phyloP scores from a whole-genome alignment of 2,888 invertebrate genomes.

The Lasius platythorax region DNA sequence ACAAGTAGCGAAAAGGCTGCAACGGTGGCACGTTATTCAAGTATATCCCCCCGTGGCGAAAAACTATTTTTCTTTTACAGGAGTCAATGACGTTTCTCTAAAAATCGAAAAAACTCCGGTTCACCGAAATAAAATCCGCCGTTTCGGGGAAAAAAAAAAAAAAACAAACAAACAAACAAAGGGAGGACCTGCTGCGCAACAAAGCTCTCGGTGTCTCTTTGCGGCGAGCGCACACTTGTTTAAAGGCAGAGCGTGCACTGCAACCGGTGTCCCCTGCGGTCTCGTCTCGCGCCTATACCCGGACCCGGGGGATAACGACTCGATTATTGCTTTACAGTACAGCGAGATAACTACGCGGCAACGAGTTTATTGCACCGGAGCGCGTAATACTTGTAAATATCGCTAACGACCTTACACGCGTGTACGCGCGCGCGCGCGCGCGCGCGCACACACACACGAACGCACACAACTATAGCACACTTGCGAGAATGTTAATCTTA shows the following conservation, averaged over 20 bases:
- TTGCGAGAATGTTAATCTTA: slow-evolving; percentile 74
- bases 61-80: background rate
- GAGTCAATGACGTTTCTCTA: background rate
- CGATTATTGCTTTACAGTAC: slow-evolving; percentile 79
- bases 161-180: no score
- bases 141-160: background rate
- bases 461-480: slow-evolving; percentile 41
- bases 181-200: background rate
- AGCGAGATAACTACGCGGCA: slow-evolving; percentile 69
- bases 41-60: background rate
- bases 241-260: background rate
- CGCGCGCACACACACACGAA: slow-evolving; percentile 17
- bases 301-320: slow-evolving; percentile 76
- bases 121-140: background rate
- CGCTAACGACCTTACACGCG: slow-evolving; percentile 70
- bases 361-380: slow-evolving; percentile 74
- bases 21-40: background rate
- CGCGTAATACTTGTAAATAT: slow-evolving; percentile 74
- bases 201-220: background rate
- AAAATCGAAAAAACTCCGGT: background rate
- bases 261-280: slow-evolving; percentile 1
- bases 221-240: background rate
- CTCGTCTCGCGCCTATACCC: slow-evolving; percentile 59
- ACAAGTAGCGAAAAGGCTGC: slow-evolving; percentile 12
- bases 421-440: slow-evolving; percentile 66